Conservation (phyloP, 1,140 invertebrate genomes). For the Saxidomus purpurata region DNA sequence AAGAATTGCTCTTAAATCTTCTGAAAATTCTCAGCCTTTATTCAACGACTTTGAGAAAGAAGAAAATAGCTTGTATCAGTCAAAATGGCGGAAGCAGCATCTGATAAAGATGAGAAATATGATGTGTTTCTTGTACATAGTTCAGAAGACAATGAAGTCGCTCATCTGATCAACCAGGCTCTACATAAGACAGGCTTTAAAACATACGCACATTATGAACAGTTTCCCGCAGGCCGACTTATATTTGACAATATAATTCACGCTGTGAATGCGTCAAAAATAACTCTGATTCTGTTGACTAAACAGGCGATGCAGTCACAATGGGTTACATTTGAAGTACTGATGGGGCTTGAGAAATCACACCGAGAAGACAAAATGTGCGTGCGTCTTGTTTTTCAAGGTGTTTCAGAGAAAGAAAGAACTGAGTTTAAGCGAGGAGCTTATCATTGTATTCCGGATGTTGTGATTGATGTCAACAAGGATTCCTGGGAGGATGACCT, state of each 20-base stretch:
- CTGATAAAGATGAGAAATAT: neutral
- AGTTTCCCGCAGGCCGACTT: neutral
- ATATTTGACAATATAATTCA: constrained; percentile 38
- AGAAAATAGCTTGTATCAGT: neutral
- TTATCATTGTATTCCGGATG: neutral
- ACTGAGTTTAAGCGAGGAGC: neutral
- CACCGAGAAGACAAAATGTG: constrained; percentile 26
- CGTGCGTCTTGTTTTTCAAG: constrained; percentile 25
- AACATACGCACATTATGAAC: constrained; percentile 27
- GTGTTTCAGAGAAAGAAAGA: constrained; percentile 23
- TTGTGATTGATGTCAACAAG: constrained; percentile 15
- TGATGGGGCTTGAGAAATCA: constrained; percentile 45
- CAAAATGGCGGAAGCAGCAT: neutral
- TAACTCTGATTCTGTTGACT: neutral
- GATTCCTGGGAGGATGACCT: constrained; percentile 1
- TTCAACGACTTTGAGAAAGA: neutral
- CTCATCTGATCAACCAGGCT: neutral
- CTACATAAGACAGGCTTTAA: neutral
- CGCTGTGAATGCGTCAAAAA: constrained; percentile 11
- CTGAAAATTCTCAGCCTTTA: too few relatives aligned
- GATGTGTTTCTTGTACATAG: constrained; percentile 22
- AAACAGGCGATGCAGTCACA: constrained; percentile 19
- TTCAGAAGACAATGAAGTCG: neutral
- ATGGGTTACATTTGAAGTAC: constrained; percentile 34
- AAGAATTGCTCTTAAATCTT: too few relatives aligned